A percentile compares a stretch with the other conserved stretches of the same genome.
Conservation (phyloP, 2,888 invertebrate genomes). For the Drosophila percnosoma region DNA sequence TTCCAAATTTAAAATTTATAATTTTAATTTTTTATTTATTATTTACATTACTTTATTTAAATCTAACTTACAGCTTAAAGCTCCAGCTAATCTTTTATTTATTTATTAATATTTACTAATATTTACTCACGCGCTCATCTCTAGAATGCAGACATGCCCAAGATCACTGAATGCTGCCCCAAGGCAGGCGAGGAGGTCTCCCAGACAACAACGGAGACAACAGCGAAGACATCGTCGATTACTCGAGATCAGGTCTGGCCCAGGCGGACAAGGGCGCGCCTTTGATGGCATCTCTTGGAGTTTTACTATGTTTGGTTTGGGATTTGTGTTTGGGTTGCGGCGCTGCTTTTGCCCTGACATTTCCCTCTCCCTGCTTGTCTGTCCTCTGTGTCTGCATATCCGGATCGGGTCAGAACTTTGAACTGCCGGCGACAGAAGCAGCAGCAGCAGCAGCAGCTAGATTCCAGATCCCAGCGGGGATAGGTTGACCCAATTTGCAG, state of each 20-base stretch:
- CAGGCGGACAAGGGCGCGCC: constrained; percentile 60
- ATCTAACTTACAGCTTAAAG: background rate
- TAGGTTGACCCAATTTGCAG: constrained; percentile 48
- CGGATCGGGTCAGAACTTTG: constrained; percentile 60
- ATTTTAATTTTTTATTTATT: accelerated
- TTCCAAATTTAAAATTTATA: no score
- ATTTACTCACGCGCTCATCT: constrained; percentile 28
- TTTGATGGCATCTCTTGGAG: constrained; percentile 50
- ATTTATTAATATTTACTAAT: background rate
- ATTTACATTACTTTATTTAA: background rate
- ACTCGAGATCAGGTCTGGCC: constrained; percentile 9
- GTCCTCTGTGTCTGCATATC: constrained; percentile 24
- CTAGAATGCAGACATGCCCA: constrained; percentile 9
- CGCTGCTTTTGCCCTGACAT: constrained; percentile 23
- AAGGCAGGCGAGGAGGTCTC: constrained; percentile 19
- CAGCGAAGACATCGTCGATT: constrained; percentile 26
- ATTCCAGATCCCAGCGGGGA: constrained; percentile 43
- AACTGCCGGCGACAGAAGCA: constrained; percentile 39
- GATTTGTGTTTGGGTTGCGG: constrained; percentile 6
- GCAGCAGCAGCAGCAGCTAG: background rate
- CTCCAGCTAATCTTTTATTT: no score
- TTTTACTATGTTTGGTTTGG: constrained; percentile 1
- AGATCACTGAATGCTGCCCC: constrained; percentile 13
- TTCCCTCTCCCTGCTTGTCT: constrained; percentile 38
- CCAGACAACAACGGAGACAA: constrained; percentile 17